A percentile compares a stretch with the other conserved stretches of the same genome.
These are phyloP conservation scores for Caracal caracal DNA, from an alignment of 2,113 vertebrate genomes.

Conservation along the genomic window DNA sequence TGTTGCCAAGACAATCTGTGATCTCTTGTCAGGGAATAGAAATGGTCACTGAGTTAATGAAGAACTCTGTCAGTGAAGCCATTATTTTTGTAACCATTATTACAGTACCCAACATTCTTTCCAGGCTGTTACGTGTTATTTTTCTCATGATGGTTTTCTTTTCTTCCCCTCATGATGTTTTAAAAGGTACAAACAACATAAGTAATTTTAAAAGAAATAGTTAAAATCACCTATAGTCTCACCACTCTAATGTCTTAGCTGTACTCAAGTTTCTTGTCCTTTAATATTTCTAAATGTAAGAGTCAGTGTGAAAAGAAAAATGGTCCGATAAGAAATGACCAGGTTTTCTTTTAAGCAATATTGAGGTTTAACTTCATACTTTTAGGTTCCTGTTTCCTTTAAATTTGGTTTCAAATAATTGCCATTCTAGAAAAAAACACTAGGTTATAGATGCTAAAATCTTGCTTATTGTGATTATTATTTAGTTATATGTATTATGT, in stretches of 20 bases:
- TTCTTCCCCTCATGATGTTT: neutral
- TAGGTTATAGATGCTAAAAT: neutral
- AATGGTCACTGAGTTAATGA: neutral
- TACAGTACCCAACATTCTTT: neutral
- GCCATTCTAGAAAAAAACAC: neutral
- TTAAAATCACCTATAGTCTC: neutral
- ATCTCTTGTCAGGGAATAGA: neutral
- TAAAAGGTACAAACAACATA: neutral
- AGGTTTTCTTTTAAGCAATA: neutral
- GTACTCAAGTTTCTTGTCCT: neutral
- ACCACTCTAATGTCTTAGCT: neutral
- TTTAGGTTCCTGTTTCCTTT: neutral
- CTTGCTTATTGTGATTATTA: neutral
- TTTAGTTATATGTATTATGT: neutral
- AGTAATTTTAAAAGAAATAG: neutral
- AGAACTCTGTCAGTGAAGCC: neutral
- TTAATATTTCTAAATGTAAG: conserved; percentile 10
- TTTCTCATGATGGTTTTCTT: neutral
- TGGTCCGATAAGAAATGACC: neutral
- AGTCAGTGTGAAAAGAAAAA: neutral
- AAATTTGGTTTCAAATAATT: neutral
- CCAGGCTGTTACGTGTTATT: neutral
- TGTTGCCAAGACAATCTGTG: neutral
- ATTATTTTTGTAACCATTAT: neutral
- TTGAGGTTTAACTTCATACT: neutral